phyloP scores from a whole-genome alignment of 2,113 vertebrate species.

The Larimichthys crocea region DNA sequence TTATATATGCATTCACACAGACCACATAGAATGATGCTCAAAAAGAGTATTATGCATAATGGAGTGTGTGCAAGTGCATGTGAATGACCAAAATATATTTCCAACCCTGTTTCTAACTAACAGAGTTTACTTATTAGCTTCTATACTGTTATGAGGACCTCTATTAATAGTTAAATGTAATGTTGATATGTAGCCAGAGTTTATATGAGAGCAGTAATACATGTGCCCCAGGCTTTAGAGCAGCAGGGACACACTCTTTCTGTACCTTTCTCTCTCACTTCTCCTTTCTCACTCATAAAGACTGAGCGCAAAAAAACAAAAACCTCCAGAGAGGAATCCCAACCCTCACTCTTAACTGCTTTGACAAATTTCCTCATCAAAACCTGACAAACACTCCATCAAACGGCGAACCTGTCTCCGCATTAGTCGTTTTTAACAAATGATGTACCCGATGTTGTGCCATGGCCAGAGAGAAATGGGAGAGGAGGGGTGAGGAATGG shows the following conservation, averaged over 20 bases:
- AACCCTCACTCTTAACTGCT: slow-evolving; percentile 28
- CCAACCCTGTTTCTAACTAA: slow-evolving; percentile 4
- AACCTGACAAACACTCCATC: slow-evolving; percentile 58
- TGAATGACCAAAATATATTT: slow-evolving; percentile 25
- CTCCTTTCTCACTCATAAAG: background rate
- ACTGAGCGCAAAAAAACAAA: slow-evolving; percentile 11
- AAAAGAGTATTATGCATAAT: slow-evolving; percentile 27
- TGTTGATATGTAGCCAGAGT: slow-evolving; percentile 30
- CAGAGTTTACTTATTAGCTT: slow-evolving; percentile 18
- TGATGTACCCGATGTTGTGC: slow-evolving; percentile 22
- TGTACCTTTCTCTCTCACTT: too few relatives aligned
- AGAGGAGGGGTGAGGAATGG: slow-evolving; percentile 54
- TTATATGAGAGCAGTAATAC: slow-evolving; percentile 16
- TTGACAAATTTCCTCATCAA: slow-evolving; percentile 67
- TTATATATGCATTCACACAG: slow-evolving; percentile 62
- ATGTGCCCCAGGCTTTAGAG: slow-evolving; percentile 9
- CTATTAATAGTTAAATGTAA: slow-evolving; percentile 24
- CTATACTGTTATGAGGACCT: background rate
- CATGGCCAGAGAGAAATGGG: slow-evolving; percentile 32
- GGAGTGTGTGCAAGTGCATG: slow-evolving; percentile 15
- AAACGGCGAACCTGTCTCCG: slow-evolving; percentile 29
- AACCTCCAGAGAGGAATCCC: slow-evolving; percentile 31
- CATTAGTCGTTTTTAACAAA: slow-evolving; percentile 52
- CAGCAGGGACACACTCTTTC: background rate
- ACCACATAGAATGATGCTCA: background rate